These are phyloP conservation scores for Lasioglossum pauxillum DNA, from an alignment of 2,888 invertebrate genomes.

Conservation along the genomic window DNA sequence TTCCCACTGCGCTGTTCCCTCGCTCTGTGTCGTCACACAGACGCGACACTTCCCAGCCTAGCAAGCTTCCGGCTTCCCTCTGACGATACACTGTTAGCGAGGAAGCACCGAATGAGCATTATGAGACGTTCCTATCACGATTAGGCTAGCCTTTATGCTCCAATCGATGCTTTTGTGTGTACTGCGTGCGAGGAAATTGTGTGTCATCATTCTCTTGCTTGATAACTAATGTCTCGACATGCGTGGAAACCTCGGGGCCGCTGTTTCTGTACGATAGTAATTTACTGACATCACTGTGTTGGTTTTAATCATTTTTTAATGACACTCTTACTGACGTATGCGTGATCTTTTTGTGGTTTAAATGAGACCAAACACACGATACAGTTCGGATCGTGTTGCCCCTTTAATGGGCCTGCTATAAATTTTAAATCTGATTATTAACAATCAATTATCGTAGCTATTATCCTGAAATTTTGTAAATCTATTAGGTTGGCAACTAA, in stretches of 20 bases:
- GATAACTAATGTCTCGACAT: too few species aligned
- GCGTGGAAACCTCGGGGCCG: background rate
- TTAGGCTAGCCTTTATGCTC: background rate
- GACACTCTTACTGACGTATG: background rate
- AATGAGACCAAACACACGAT: background rate
- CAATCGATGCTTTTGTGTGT: background rate
- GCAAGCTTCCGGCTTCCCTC: slow-evolving; percentile 7
- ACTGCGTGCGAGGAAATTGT: background rate
- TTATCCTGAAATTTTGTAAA: too few species aligned
- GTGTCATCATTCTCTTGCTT: background rate
- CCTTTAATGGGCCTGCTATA: too few species aligned
- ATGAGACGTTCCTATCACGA: slow-evolving; percentile 55
- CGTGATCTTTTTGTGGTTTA: background rate
- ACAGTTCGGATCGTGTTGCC: background rate
- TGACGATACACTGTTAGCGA: slow-evolving; percentile 2
- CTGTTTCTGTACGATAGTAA: background rate
- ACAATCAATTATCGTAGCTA: too few species aligned
- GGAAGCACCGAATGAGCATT: slow-evolving; percentile 77
- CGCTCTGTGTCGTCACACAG: background rate
- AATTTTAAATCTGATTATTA: too few species aligned
- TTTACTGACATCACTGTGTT: background rate
- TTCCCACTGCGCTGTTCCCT: background rate
- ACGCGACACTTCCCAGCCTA: slow-evolving; percentile 20
- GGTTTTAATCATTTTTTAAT: background rate
- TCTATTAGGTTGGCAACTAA: too few species aligned